phyloP scores from a whole-genome alignment of 2,888 invertebrate genomes.

The Plebejus anna region DNA sequence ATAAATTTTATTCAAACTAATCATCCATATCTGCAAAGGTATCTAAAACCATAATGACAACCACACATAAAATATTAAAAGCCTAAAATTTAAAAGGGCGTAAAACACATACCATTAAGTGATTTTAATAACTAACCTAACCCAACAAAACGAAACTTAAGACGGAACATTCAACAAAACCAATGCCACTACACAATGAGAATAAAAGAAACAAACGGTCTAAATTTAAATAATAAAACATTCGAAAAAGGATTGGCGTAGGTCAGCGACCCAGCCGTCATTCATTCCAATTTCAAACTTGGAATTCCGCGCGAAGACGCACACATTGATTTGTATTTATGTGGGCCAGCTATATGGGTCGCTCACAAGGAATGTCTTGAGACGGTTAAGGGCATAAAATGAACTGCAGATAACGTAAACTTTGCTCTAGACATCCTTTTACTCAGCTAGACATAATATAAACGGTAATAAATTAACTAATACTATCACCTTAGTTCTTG shows the following conservation, averaged over 20 bases:
- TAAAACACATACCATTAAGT: neutral
- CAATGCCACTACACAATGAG: conserved; percentile 1
- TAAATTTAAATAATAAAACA: conserved; percentile 35
- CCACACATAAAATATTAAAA: neutral
- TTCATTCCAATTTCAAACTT: conserved; percentile 77
- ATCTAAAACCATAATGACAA: neutral
- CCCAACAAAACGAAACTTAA: conserved; percentile 7
- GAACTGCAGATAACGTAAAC: conserved; percentile 2
- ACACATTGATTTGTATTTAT: conserved; percentile 64
- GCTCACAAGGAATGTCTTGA: conserved; percentile 51
- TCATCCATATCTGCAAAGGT: neutral
- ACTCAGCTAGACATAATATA: neutral
- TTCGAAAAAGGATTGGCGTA: conserved; percentile 55
- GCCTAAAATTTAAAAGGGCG: neutral
- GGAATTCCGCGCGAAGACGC: conserved; percentile 73
- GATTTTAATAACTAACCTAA: neutral
- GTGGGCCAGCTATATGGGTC: conserved; percentile 66
- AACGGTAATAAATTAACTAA: no score
- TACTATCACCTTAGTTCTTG: neutral
- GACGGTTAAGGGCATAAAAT: conserved; percentile 25
- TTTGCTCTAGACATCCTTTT: neutral
- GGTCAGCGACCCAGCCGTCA: conserved; percentile 76
- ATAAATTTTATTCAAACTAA: neutral
- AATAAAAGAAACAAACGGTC: conserved; percentile 27
- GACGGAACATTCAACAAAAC: neutral